These are phyloP conservation scores for Equus przewalskii DNA, from an alignment of 2,113 vertebrate species.

Conservation along the genomic window DNA sequence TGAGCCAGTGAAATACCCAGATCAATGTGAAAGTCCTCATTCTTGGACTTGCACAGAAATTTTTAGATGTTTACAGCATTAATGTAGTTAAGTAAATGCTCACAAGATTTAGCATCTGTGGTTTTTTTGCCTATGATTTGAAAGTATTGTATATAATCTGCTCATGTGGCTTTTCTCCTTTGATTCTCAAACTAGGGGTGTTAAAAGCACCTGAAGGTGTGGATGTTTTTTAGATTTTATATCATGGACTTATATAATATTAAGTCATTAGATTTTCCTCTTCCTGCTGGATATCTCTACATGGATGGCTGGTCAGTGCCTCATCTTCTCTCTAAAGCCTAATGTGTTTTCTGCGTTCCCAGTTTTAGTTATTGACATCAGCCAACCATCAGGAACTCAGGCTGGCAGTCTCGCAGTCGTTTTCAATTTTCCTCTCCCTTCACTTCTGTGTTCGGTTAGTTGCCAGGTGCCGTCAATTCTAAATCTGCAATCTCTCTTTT, in stretches of 20 bases:
- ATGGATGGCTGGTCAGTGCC: neutral
- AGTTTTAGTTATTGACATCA: neutral
- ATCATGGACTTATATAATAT: neutral
- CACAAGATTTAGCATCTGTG: neutral
- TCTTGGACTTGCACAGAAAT: neutral
- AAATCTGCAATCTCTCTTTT: neutral
- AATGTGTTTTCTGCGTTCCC: neutral
- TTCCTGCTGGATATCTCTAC: neutral
- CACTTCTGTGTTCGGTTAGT: neutral
- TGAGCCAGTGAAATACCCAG: neutral
- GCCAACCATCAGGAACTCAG: neutral
- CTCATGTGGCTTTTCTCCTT: neutral
- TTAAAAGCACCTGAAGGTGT: neutral
- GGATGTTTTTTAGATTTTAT: neutral
- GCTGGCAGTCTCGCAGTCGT: neutral
- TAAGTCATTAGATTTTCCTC: neutral
- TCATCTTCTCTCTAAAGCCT: neutral
- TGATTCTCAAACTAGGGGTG: neutral
- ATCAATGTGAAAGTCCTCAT: neutral
- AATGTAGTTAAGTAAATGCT: neutral
- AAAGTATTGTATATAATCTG: neutral
- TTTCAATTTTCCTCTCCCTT: neutral
- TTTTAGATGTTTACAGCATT: neutral
- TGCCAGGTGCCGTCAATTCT: conserved; percentile 5
- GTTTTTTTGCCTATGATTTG: neutral